phyloP scores from a whole-genome alignment of 35 echinoderm and acorn worm genomes.

The Eucidaris tribuloides region DNA sequence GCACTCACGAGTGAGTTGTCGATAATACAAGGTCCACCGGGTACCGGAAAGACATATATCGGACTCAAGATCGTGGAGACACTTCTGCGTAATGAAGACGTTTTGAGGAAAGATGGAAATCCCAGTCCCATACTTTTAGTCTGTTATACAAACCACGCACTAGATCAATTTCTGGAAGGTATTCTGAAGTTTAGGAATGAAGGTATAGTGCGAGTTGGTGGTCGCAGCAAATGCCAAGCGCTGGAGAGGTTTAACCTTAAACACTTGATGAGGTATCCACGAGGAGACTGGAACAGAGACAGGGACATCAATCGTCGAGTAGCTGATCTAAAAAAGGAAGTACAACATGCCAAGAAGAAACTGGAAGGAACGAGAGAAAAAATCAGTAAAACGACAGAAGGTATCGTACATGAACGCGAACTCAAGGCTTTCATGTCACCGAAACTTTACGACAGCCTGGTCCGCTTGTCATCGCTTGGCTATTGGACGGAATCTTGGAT shows the following conservation, averaged over 20 bases:
- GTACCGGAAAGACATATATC: constrained; percentile 93
- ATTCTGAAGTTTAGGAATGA: constrained; percentile 28
- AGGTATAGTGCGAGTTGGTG: constrained; percentile 56
- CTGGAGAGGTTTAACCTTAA: constrained; percentile 34
- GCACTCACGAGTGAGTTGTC: constrained; percentile 68
- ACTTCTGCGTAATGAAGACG: constrained; percentile 44
- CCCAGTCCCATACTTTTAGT: constrained; percentile 56
- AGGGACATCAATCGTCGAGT: background rate
- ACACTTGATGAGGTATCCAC: background rate
- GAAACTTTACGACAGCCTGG: background rate
- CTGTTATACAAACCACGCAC: constrained; percentile 96
- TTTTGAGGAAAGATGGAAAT: constrained; percentile 1
- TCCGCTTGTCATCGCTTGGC: background rate
- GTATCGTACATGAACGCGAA: constrained; percentile 17
- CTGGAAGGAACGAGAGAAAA: constrained; percentile 5
- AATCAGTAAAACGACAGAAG: background rate
- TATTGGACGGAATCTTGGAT: background rate
- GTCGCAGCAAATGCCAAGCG: constrained; percentile 49
- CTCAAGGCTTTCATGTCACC: background rate
- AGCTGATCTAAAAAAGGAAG: constrained; percentile 1
- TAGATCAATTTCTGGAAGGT: constrained; percentile 94
- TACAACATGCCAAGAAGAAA: background rate
- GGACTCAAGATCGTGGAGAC: constrained; percentile 78
- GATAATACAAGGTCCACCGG: constrained; percentile 94
- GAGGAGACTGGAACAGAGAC: background rate